Conservation (phyloP, 2,888 invertebrate species). For the Acleris cristana region DNA sequence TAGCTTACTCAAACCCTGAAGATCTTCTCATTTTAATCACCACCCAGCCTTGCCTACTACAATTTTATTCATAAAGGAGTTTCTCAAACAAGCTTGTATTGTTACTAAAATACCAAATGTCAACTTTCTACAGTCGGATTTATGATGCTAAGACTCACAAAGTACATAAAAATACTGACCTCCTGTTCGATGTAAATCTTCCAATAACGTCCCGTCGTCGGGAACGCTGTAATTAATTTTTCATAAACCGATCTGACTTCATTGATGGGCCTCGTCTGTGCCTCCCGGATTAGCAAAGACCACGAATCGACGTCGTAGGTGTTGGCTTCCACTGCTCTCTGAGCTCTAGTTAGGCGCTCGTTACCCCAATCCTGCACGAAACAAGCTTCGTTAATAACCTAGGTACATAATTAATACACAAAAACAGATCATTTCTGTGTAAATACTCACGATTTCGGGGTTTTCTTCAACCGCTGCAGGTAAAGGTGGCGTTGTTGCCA, state of each 20-base stretch:
- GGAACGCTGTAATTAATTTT: constrained; percentile 96
- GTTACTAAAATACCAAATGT: no score
- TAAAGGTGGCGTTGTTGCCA: constrained; percentile 36
- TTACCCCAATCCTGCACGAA: constrained; percentile 92
- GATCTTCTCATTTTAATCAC: no score
- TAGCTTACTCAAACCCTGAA: no score
- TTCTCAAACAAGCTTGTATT: no score
- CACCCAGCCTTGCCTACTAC: no score
- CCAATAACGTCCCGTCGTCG: constrained; percentile 99
- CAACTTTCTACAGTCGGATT: no score
- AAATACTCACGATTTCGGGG: constrained; percentile 63
- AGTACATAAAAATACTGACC: constrained; percentile 77
- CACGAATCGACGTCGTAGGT: constrained; percentile 98
- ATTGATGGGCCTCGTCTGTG: constrained; percentile 93
- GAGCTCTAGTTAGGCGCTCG: constrained; percentile 92
- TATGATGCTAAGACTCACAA: no score
- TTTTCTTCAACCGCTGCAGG: constrained; percentile 54
- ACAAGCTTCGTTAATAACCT: constrained; percentile 6
- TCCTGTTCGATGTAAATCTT: constrained; percentile 99
- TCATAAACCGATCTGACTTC: constrained; percentile 97
- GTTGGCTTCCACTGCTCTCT: constrained; percentile 93
- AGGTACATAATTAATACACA: not conserved
- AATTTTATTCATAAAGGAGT: no score
- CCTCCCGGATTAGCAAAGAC: constrained; percentile 97
- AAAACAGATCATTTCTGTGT: not conserved